phyloP scores from a whole-genome alignment of 2,113 vertebrate species.

The Numenius arquata region DNA sequence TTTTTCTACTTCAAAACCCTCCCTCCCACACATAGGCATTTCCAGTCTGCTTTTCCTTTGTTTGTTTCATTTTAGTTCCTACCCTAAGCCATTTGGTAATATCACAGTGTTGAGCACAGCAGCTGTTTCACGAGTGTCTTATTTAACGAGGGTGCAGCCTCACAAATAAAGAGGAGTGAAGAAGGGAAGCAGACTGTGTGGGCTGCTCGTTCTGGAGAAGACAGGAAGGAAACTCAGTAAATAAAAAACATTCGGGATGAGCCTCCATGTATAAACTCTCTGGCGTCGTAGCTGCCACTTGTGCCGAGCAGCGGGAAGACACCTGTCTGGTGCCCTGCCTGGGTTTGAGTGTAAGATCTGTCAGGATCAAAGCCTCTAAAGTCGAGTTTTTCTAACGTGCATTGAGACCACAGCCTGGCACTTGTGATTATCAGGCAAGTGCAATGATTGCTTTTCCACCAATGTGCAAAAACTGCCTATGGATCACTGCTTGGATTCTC shows the following conservation, averaged over 20 bases:
- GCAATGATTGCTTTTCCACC: neutral
- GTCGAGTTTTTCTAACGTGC: fast-evolving
- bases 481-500: neutral
- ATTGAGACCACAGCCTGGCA: neutral
- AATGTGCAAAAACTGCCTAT: neutral
- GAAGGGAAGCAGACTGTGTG: neutral
- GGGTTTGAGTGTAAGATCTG: neutral
- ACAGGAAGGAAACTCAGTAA: neutral
- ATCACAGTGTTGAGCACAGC: neutral
- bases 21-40: neutral
- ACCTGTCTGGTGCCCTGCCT: neutral
- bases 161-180: neutral
- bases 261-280: neutral
- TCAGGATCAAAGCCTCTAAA: neutral
- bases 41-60: neutral
- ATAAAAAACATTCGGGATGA: neutral
- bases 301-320: neutral
- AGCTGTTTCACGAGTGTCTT: neutral
- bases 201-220: neutral
- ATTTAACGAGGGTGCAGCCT: neutral
- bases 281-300: neutral
- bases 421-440: neutral
- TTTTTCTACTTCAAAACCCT: neutral
- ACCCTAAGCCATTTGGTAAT: neutral
- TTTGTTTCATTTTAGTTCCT: conserved; percentile 6